Base-by-base conservation (phyloP, 2,888 invertebrate species). In the Diarsia brunnea region DNA sequence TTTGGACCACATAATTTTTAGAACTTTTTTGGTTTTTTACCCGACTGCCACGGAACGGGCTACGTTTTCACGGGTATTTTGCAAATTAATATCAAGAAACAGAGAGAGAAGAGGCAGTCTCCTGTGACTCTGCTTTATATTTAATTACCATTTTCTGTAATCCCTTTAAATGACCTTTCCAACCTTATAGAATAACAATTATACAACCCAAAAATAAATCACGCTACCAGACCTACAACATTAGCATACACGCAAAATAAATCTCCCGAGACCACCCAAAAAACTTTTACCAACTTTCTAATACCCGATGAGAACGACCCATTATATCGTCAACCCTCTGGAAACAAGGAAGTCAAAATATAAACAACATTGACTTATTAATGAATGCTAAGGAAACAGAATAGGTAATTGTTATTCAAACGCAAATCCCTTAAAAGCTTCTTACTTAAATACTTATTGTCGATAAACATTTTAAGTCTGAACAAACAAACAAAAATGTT, bases 381-480 rank as follows among this genome's bases (percentile, higher is more conserved):
- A 88, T 82, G 84, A 79, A 70, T 71, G 78, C 27, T 69, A 69
- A 69, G 87, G 89, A 87, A 89, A 85, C 87, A 81, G 84, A 87
- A 89, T 88, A 88, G 90, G 82, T 89, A 90, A 92, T 93, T 93
- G 92, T 93, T 93, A 92, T 94, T 93, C 79, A 81, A 89, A 88
- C 89, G 78, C 78, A 88, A 92, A 91, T 91, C 87, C 87, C 88
- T 89, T 93, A 92, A 93, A 93, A 93, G 94, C 93, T 94, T 93
- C 79, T 92, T 89, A 90, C 91, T 92, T 92, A 90, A 92, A 92
- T 91, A 90, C 82, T 92, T 85, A 78, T 43, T 90, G 89, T 89
- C 88, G 89, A 91, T 91, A 92, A 93, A 94, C 90, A 91, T 91
- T 89, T 86, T 83, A 88, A 89, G 84, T 85, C 77, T 78, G 77